phyloP scores from a whole-genome alignment of 1,140 invertebrate genomes.

The Myzus persicae region DNA sequence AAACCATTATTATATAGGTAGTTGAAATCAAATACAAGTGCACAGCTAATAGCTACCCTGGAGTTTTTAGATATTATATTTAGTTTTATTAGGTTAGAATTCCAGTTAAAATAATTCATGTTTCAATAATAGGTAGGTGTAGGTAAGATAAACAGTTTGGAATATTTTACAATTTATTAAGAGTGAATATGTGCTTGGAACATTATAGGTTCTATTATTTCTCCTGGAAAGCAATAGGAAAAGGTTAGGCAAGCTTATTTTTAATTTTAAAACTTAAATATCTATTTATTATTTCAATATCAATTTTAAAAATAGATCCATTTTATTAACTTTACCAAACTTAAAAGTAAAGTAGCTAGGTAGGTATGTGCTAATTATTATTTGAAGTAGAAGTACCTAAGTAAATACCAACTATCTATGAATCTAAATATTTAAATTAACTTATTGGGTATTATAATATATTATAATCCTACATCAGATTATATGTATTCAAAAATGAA shows the following conservation, averaged over 20 bases:
- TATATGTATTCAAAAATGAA: neutral
- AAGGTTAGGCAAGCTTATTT: neutral
- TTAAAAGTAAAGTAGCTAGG: neutral
- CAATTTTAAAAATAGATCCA: neutral
- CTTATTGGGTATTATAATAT: neutral
- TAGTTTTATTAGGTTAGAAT: neutral
- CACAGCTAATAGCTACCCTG: neutral
- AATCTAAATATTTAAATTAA: neutral
- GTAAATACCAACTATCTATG: neutral
- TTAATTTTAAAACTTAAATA: neutral
- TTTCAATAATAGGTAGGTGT: no score
- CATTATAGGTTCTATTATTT: neutral
- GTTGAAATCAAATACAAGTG: no score
- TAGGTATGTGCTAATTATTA: neutral
- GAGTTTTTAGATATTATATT: neutral
- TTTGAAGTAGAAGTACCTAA: neutral
- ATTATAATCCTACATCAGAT: neutral
- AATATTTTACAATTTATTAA: neutral
- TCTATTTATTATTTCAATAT: neutral
- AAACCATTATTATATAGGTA: no score
- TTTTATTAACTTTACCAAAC: neutral
- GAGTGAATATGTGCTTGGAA: neutral
- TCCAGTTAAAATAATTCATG: neutral
- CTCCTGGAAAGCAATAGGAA: neutral
- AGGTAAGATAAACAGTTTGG: neutral